Evolutionary conservation across 2,113 vertebrate genomes (phyloP).

Genomic region (Pimephales promelas): DNA sequence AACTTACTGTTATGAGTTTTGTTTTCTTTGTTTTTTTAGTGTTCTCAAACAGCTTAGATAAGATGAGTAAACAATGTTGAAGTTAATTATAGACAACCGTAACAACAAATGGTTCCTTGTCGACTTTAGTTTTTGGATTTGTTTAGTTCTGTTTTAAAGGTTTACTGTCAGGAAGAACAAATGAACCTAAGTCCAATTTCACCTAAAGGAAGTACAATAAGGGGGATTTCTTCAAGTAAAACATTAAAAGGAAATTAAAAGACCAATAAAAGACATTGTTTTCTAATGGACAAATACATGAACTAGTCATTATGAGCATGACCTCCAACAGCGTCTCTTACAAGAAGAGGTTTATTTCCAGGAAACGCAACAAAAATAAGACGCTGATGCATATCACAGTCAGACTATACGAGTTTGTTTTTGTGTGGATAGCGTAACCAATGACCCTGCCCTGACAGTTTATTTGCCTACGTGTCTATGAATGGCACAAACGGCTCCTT

Average conservation of each 20-base stretch:
- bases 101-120: background rate
- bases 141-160: background rate
- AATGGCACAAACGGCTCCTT: background rate
- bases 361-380: background rate
- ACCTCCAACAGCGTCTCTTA: background rate
- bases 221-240: background rate
- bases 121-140: background rate
- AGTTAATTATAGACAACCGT: background rate
- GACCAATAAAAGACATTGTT: background rate
- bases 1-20: background rate
- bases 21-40: background rate
- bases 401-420: background rate
- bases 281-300: background rate
- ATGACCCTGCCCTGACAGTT: background rate
- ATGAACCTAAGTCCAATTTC: background rate
- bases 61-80: background rate
- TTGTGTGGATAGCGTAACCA: background rate
- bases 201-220: background rate
- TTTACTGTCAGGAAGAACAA: background rate
- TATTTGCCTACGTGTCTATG: background rate
- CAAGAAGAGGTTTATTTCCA: background rate
- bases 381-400: background rate
- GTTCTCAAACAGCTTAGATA: background rate
- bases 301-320: background rate
- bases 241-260: background rate